Evolutionary conservation across 2,113 vertebrate genomes (phyloP), one percentile per base, ranked within the genome.

Genomic region (Ageneiosus marmoratus): DNA sequence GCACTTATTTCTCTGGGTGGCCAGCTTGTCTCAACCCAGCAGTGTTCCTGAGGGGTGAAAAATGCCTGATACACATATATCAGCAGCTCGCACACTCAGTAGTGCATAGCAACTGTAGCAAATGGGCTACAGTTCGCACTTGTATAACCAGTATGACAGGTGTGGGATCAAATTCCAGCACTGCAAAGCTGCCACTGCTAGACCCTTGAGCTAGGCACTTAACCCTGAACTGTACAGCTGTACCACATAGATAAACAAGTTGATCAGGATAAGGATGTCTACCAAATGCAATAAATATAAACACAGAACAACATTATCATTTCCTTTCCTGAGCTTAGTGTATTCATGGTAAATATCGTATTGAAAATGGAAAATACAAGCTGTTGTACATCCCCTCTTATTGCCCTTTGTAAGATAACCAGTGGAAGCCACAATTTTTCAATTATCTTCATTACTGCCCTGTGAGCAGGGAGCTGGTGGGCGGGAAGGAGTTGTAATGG

Each of bases 401-500:
- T 41, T 41, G 5, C 27, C 20, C 11, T 11, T 0, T 50, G 24
- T 29, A 29, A 20, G 29, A 55, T 27, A 29, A 34, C 16, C 7
- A 34, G 0, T 44, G 10, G 1, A 72, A 6, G 41, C 5, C 10
- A 46, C 5, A 73, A n/a, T 48, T 27, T 29, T 48, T 50, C n/a
- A 46, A n/a, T 32, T 29, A 51, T 13, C 3, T 50, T 74, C 7
- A 22, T 51, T 22, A 53, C 15, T 11, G 16, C 18, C 11, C 27
- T 29, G 29, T 9, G 0, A 29, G 50, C 48, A 13, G 27, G 18
- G 10, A 55, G 50, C 29, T 29, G 20, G 10, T 76, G 79, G 79
- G 86, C 58, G 73, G 48, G 48, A 29, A 5, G 67, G 72, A 13
- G 34, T 3, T 87, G 62, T 89, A 63, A 80, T 53, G 11, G 79